These are phyloP conservation scores for Pithecia hirsuta DNA, from an alignment of 2,797 vertebrate genomes.

Conservation along the genomic window DNA sequence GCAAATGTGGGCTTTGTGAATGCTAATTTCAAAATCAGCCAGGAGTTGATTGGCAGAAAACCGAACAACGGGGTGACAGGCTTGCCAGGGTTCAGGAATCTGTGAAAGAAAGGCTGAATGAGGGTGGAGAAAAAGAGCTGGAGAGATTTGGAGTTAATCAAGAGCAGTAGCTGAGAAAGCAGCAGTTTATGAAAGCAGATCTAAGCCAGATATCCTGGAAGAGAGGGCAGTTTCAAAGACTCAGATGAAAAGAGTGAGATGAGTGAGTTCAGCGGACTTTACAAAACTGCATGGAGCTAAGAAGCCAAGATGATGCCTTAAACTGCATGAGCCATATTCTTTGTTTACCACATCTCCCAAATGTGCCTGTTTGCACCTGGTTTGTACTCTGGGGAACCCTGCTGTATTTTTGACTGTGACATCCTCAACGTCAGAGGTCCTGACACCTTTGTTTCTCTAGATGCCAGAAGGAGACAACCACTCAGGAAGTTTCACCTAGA, in stretches of 20 bases:
- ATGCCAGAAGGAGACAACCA: background rate
- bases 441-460: background rate
- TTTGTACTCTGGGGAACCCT: background rate
- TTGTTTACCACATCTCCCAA: background rate
- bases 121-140: background rate
- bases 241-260: background rate
- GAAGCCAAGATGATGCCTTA: background rate
- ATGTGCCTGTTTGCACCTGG: background rate
- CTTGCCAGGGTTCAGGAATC: conserved; percentile 31
- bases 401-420: background rate
- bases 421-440: background rate
- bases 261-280: background rate
- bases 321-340: background rate
- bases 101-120: conserved; percentile 37
- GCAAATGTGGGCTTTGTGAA: conserved; percentile 68
- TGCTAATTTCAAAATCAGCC: conserved; percentile 64
- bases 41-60: conserved; percentile 70
- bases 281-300: background rate
- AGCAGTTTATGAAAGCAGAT: conserved; percentile 26
- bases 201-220: conserved; percentile 2
- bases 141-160: conserved; percentile 62
- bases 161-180: background rate
- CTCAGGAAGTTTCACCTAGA: background rate
- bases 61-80: conserved; percentile 1
- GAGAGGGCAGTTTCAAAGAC: conserved; percentile 32